Base-by-base conservation (phyloP, 2,888 invertebrate genomes). In the Cantharis rufa region DNA sequence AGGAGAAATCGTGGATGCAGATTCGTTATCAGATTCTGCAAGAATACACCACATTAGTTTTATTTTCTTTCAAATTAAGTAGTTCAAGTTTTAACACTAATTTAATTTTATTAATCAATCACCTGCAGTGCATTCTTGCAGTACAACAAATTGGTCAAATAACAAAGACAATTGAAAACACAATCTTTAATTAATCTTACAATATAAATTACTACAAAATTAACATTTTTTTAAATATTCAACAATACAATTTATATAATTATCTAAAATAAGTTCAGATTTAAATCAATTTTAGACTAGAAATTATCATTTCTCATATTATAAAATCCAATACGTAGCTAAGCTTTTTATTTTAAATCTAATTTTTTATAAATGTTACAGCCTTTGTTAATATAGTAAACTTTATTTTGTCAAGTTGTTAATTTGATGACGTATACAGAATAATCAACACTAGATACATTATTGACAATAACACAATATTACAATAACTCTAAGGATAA, bases 11-110 rank as follows among this genome's bases (percentile, higher is more conserved):
- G 92, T 91, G 24, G 92, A 91, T 82, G 90, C 91, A 87, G 93
- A 93, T 90, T 94, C 94, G 88, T 90, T 92, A 90, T 94, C 94
- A 84, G 94, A 94, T 89, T 94, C 94, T 94, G 93, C 90, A 93
- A 93, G 91, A 90, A 93, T 91, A 92, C 91, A 91, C 87, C 87
- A 84, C 84, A 77, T 77, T 79, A 79, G 70, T 69, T 71, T 73
- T 70, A 28, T 69, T n/a, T 71, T 69, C 68, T 62, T 73, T 71
- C 28, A 66, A 74, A 71, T 76, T 21, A 15, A 48, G 48, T 74
- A 78, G 77, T 71, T 63, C 21, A 21, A 66, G 1, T 66, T 11
- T 21, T 21, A 66, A 66, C 18, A 66, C 13, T 21, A 66, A 63
- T 16, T 18, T 16, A 13, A 66, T 21, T 21, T 66, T 66, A 66